Evolutionary conservation across 2,797 vertebrate species (phyloP).

Genomic region (Fringilla coelebs): DNA sequence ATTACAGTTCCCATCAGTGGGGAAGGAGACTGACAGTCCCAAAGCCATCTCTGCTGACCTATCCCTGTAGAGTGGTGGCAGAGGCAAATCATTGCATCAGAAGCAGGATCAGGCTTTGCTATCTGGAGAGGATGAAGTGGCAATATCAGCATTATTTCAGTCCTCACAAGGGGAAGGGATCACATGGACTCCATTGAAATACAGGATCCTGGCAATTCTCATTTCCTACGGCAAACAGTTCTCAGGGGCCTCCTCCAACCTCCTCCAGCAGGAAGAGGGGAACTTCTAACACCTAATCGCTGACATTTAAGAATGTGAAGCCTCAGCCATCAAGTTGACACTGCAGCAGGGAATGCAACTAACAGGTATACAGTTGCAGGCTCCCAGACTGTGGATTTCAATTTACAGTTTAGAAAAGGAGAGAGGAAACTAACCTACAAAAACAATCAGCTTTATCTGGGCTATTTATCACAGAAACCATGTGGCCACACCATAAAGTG

Average conservation of each 20-base stretch:
- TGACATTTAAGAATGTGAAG: slow-evolving; percentile 46
- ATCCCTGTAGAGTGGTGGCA: accelerated
- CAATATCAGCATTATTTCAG: neutral
- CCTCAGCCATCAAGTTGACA: slow-evolving; percentile 1
- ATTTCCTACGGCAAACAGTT: slow-evolving; percentile 7
- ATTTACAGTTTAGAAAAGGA: neutral
- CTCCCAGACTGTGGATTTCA: slow-evolving; percentile 31
- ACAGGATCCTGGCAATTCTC: neutral
- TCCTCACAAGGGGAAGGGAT: neutral
- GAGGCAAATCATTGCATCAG: accelerated
- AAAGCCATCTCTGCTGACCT: neutral
- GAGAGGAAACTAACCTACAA: neutral
- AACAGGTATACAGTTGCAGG: slow-evolving; percentile 6
- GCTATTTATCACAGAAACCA: neutral
- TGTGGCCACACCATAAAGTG: neutral
- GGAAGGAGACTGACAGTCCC: neutral
- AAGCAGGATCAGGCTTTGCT: neutral
- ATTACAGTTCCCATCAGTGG: neutral
- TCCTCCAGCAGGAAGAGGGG: slow-evolving; percentile 38
- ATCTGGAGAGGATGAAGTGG: neutral
- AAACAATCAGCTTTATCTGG: slow-evolving; percentile 12
- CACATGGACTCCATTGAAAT: neutral
- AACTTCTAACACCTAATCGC: slow-evolving; percentile 31
- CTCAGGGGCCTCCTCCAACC: slow-evolving; percentile 26
- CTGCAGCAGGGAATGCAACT: neutral